Conservation (phyloP, 92 coral and sea anemone genomes). For the Palythoa grandiflora region DNA sequence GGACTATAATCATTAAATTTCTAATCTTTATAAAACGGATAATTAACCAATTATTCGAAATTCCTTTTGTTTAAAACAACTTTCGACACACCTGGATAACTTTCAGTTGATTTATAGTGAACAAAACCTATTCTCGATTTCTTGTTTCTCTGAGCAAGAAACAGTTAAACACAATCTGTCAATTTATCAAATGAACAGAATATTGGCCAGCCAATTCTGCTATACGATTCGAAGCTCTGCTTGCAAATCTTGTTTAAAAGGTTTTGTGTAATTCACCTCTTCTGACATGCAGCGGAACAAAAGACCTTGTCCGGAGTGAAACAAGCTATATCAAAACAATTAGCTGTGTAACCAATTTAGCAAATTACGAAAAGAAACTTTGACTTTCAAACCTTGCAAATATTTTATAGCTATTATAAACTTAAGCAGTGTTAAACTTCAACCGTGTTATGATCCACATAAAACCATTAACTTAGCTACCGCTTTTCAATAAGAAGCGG, state of each 20-base stretch:
- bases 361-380: not conserved
- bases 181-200: not conserved
- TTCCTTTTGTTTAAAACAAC: not conserved
- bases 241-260: constrained; percentile 4
- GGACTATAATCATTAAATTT: not conserved
- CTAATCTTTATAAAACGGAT: not conserved
- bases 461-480: not conserved
- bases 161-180: not conserved
- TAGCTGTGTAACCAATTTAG: not conserved
- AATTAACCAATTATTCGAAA: constrained; percentile 6
- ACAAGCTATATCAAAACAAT: not conserved
- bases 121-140: not conserved
- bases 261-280: not conserved
- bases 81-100: not conserved
- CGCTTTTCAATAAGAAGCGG: constrained; percentile 35
- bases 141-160: not conserved
- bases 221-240: constrained; percentile 15
- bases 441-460: not conserved
- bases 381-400: not conserved
- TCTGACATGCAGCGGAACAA: not conserved
- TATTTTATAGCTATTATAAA: not conserved
- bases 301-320: not conserved
- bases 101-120: not conserved
- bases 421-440: not conserved
- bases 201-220: not conserved